Evolutionary conservation across 2,113 vertebrate genomes (phyloP).

Genomic region (Cyprinodon brontotheroides): DNA sequence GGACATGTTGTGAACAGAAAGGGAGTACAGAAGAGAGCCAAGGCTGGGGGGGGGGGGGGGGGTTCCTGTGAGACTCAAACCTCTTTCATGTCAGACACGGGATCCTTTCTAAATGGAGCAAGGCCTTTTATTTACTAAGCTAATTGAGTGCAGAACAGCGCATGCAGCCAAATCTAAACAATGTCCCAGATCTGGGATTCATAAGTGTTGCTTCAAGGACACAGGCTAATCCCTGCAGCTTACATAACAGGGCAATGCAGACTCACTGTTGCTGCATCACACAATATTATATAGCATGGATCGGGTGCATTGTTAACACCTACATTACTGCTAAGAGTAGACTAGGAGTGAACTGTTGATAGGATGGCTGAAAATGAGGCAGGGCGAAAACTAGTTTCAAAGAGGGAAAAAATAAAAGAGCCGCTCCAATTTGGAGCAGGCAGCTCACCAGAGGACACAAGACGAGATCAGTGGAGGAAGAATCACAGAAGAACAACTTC

Average conservation of each 20-base stretch:
- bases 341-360: conserved; percentile 35
- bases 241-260: conserved; percentile 42
- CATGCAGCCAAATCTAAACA: conserved; percentile 68
- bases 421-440: conserved; percentile 60
- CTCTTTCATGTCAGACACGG: conserved; percentile 77
- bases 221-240: conserved; percentile 64
- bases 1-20: conserved; percentile 29
- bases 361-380: conserved; percentile 1
- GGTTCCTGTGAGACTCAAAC: conserved; percentile 55
- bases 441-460: conserved; percentile 61
- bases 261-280: conserved; percentile 26
- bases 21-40: conserved; percentile 59
- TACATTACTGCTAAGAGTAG: conserved; percentile 34
- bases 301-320: conserved; percentile 35
- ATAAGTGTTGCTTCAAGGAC: conserved; percentile 71
- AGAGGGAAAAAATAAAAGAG: conserved; percentile 34
- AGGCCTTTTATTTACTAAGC: conserved; percentile 74
- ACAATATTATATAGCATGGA: conserved; percentile 51
- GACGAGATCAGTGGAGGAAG: conserved; percentile 61
- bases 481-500: conserved; percentile 64
- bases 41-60: conserved; percentile 32
- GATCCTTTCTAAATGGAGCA: conserved; percentile 74
- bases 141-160: conserved; percentile 71
- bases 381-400: conserved; percentile 2
- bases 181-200: conserved; percentile 72